Evolutionary conservation across 2,797 vertebrate species (phyloP).

Genomic region (Orientallactaga sibirica): DNA sequence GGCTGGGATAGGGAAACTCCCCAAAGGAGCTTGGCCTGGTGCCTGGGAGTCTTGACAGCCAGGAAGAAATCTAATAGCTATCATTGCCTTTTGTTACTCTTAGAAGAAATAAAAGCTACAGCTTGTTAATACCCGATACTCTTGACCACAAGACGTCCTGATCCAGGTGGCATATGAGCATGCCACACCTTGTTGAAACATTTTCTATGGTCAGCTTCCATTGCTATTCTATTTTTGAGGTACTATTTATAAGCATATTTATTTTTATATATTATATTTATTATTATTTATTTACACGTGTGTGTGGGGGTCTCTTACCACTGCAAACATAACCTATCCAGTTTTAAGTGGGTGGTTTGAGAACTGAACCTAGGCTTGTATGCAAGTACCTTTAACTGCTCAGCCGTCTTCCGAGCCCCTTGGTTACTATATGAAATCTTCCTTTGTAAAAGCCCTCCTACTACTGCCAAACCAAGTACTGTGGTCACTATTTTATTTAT

Average conservation of each 20-base stretch:
- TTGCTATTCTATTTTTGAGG: no score
- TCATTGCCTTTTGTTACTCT: slow-evolving; percentile 26
- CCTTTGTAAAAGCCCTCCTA: background rate
- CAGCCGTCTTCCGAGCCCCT: background rate
- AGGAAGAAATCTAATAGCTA: slow-evolving; percentile 34
- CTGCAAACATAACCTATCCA: no score
- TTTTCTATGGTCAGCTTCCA: background rate
- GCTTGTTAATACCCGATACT: slow-evolving; percentile 6
- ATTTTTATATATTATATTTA: no score
- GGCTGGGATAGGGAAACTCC: background rate
- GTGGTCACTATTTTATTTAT: background rate
- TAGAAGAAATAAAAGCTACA: slow-evolving; percentile 1
- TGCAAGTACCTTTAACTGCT: no score
- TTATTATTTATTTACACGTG: no score
- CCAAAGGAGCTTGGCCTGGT: background rate
- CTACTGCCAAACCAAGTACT: background rate
- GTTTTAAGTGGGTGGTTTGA: no score
- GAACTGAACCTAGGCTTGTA: no score
- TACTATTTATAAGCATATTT: background rate
- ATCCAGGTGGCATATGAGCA: background rate
- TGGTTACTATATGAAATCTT: background rate
- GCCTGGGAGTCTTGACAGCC: background rate
- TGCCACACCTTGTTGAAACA: background rate
- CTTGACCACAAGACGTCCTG: background rate
- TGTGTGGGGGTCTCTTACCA: no score